Evolutionary conservation across 2,113 vertebrate genomes (phyloP).

Genomic region (Gobio gobio): DNA sequence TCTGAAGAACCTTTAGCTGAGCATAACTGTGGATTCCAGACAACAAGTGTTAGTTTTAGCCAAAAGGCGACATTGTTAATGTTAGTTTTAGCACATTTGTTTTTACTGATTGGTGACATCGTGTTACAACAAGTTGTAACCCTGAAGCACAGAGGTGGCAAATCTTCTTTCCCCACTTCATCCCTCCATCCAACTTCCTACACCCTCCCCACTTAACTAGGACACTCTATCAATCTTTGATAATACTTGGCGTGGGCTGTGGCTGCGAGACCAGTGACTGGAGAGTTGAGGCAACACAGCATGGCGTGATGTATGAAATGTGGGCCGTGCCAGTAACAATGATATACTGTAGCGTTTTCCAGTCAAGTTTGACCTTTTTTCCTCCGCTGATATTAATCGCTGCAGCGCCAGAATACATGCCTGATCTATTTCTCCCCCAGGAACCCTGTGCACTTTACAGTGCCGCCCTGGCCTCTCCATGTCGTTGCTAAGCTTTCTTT

Average conservation of each 20-base stretch:
- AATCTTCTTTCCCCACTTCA: constrained; percentile 10
- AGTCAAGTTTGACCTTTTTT: constrained; percentile 79
- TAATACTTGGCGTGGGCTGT: constrained; percentile 67
- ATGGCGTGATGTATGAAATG: constrained; percentile 74
- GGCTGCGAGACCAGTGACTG: constrained; percentile 71
- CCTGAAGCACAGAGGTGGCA: constrained; percentile 5
- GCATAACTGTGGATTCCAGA: neutral
- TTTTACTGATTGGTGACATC: neutral
- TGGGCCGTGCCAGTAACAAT: constrained; percentile 69
- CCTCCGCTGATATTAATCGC: constrained; percentile 74
- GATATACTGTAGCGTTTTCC: constrained; percentile 75
- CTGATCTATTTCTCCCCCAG: constrained; percentile 70
- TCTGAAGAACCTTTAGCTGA: neutral
- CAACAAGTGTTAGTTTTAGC: constrained; percentile 1
- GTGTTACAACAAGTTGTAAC: constrained; percentile 20
- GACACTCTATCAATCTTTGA: constrained; percentile 78
- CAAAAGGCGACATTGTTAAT: neutral
- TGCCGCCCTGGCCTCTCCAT: constrained; percentile 25
- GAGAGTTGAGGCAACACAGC: constrained; percentile 67
- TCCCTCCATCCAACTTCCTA: constrained; percentile 37
- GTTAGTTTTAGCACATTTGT: neutral
- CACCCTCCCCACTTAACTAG: constrained; percentile 68
- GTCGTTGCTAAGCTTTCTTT: constrained; percentile 49
- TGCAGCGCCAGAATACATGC: constrained; percentile 71
- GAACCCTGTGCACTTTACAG: constrained; percentile 65